These are phyloP conservation scores for Grus americana DNA, from an alignment of 2,113 vertebrate genomes.

Conservation along the genomic window DNA sequence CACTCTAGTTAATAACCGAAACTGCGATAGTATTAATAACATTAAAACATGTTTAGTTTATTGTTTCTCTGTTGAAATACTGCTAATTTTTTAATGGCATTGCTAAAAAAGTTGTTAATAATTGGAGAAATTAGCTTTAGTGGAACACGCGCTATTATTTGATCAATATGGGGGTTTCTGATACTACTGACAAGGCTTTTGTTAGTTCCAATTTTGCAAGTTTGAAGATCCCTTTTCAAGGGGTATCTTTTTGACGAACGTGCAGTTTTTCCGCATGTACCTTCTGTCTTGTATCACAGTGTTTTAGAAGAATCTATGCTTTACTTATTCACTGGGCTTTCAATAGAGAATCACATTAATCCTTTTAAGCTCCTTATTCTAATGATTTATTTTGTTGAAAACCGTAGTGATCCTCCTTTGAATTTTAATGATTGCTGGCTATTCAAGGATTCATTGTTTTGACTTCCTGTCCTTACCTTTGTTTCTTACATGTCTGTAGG, in stretches of 20 bases:
- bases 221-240: conserved; percentile 56
- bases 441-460: conserved; percentile 92
- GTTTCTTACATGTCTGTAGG: conserved; percentile 86
- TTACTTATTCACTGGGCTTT: conserved; percentile 84
- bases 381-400: conserved; percentile 94
- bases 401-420: conserved; percentile 88
- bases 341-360: conserved; percentile 89
- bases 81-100: not conserved
- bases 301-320: conserved; percentile 77
- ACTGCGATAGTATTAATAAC: not conserved
- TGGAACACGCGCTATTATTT: conserved; percentile 19
- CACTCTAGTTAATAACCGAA: not conserved
- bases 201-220: conserved; percentile 34
- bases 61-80: conserved; percentile 11
- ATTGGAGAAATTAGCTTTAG: conserved; percentile 1
- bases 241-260: conserved; percentile 52
- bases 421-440: conserved; percentile 90
- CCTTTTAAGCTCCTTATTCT: conserved; percentile 91
- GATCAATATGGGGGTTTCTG: not conserved
- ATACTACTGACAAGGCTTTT: conserved; percentile 24
- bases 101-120: conserved; percentile 21
- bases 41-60: not conserved
- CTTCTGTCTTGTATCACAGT: conserved; percentile 76
- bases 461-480: conserved; percentile 92
- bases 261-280: conserved; percentile 67